A percentile compares a stretch with the other conserved stretches of the same genome.
These are phyloP conservation scores for Leptinotarsa rubiginosa DNA, from an alignment of 2,888 invertebrate genomes.

Conservation along the genomic window DNA sequence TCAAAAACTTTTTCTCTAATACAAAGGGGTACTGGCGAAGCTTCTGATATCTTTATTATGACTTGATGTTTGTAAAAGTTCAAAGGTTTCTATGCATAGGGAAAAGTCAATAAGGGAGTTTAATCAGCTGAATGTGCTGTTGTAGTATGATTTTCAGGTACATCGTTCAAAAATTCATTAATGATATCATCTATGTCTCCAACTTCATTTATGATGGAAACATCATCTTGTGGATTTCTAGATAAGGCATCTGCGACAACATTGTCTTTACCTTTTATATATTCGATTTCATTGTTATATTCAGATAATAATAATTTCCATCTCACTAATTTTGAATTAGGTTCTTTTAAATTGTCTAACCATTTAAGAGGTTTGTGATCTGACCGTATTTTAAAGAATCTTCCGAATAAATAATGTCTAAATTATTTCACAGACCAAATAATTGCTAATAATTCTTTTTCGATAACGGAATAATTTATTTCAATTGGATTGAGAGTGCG, in stretches of 20 bases:
- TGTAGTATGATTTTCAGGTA: conserved; percentile 6
- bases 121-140: conserved; percentile 14
- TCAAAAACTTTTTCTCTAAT: no score
- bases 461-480: conserved; percentile 14
- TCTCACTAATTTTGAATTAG: conserved; percentile 15
- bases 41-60: conserved; percentile 9
- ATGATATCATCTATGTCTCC: conserved; percentile 15
- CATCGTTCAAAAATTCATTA: neutral
- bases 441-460: conserved; percentile 12
- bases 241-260: conserved; percentile 22
- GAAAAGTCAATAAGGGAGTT: conserved; percentile 8
- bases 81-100: conserved; percentile 8
- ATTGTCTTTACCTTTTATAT: conserved; percentile 19
- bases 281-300: conserved; percentile 18
- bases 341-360: conserved; percentile 22
- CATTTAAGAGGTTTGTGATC: conserved; percentile 21
- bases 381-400: conserved; percentile 14
- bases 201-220: conserved; percentile 13
- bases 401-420: neutral
- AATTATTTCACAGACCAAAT: conserved; percentile 11
- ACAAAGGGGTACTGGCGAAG: no score
- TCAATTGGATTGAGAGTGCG: conserved; percentile 20
- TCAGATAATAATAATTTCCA: conserved; percentile 6
- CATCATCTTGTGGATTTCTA: conserved; percentile 6
- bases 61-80: conserved; percentile 9